phyloP scores from a whole-genome alignment of 2,888 invertebrate genomes.

The Watsonalla cultraria region DNA sequence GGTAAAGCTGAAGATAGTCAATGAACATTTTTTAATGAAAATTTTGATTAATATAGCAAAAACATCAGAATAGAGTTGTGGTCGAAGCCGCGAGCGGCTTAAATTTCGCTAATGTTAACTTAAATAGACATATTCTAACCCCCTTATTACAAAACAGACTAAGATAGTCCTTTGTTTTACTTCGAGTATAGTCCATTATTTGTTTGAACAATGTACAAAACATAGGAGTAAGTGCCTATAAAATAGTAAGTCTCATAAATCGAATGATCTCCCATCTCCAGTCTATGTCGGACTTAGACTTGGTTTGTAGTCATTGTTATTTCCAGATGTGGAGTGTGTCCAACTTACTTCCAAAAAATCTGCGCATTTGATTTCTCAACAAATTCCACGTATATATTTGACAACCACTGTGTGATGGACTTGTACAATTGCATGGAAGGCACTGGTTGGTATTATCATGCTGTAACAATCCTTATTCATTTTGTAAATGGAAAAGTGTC shows the following conservation, averaged over 20 bases:
- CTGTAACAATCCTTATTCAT: not conserved
- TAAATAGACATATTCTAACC: no score
- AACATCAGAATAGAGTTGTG: no score
- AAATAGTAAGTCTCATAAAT: not conserved
- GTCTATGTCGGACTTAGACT: not conserved
- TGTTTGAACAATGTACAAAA: no score
- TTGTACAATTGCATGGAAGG: constrained; percentile 61
- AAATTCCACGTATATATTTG: constrained; percentile 57
- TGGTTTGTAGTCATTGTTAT: constrained; percentile 3
- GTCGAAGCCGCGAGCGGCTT: no score
- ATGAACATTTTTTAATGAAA: not conserved
- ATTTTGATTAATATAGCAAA: no score
- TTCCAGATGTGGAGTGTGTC: constrained; percentile 64
- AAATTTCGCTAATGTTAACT: no score
- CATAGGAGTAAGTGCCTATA: not conserved
- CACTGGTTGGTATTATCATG: constrained; percentile 36
- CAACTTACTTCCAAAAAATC: constrained; percentile 64
- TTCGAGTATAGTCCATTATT: no score
- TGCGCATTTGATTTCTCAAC: constrained; percentile 50
- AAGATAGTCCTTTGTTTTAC: no score
- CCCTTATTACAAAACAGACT: no score
- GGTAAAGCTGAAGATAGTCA: constrained; percentile 24
- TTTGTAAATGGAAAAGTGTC: not conserved
- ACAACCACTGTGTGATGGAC: constrained; percentile 69
- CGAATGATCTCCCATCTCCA: not conserved